Evolutionary conservation across 2,113 vertebrate genomes (phyloP).

Genomic region (Machaerirhynchus nigripectus): DNA sequence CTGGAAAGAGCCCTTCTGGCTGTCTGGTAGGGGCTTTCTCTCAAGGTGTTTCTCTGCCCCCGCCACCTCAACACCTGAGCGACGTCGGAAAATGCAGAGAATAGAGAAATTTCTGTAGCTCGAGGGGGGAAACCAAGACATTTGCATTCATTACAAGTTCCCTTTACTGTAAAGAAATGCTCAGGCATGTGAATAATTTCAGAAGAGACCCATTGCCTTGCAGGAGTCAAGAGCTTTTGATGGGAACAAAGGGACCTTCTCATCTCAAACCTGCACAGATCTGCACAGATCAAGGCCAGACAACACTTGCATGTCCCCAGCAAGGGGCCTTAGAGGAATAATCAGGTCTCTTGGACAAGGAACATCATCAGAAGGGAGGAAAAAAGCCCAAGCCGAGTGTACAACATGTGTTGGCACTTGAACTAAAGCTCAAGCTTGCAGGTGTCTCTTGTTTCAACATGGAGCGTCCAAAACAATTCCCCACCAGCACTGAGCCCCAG

Average conservation of each 20-base stretch:
- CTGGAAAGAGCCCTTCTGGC: slow-evolving; percentile 48
- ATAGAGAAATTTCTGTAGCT: not conserved
- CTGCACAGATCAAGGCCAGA: not conserved
- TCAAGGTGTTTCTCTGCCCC: not conserved
- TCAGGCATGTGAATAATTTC: not conserved
- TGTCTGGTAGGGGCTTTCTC: not conserved
- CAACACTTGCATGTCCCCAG: not conserved
- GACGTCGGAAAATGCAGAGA: not conserved
- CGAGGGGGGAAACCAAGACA: not conserved
- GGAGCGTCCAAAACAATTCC: not conserved
- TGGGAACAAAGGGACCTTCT: slow-evolving; percentile 1
- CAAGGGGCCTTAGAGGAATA: not conserved
- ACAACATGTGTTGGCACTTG: not conserved
- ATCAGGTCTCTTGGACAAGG: not conserved
- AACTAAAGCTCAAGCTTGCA: not conserved
- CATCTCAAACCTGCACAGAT: not conserved
- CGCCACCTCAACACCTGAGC: not conserved
- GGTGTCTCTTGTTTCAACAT: accelerated
- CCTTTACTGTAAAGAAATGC: not conserved
- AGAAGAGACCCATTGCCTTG: not conserved
- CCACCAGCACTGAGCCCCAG: not conserved
- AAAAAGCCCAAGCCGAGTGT: not conserved
- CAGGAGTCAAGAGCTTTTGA: not conserved
- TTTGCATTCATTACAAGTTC: not conserved
- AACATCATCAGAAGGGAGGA: not conserved